Evolutionary conservation across 2,888 invertebrate genomes (phyloP).

Genomic region (Rhabditophanes sp.): DNA sequence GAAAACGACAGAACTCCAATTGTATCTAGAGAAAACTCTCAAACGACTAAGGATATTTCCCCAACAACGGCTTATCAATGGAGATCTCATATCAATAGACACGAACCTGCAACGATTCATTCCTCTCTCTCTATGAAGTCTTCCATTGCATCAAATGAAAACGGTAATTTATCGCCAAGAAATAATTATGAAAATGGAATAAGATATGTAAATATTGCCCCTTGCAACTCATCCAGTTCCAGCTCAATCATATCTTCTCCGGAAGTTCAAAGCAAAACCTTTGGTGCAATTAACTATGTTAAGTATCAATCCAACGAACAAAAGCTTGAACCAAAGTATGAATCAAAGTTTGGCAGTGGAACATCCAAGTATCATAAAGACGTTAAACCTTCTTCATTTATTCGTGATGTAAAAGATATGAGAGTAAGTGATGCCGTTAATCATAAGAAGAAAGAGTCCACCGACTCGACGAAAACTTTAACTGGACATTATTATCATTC

Average conservation of each 20-base stretch:
- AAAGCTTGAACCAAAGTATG: no score
- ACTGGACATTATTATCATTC: no score
- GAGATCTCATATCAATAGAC: conserved; percentile 8
- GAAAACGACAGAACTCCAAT: conserved; percentile 15
- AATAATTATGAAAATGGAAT: no score
- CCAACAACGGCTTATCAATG: conserved; percentile 14
- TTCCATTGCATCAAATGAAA: no score
- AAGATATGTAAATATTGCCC: conserved; percentile 3
- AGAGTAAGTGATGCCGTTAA: conserved; percentile 10
- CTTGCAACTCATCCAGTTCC: conserved; percentile 4
- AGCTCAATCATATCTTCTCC: conserved; percentile 3
- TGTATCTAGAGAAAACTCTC: conserved; percentile 19
- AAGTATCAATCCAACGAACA: no score
- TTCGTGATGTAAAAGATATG: conserved; percentile 11
- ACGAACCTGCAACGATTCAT: no score
- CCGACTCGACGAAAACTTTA: conserved; percentile 14
- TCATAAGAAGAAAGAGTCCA: conserved; percentile 15
- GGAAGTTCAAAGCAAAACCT: conserved; percentile 1
- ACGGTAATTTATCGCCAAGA: no score
- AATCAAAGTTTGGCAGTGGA: no score
- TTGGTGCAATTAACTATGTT: conserved; percentile 1
- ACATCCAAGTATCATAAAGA: no score
- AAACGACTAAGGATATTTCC: conserved; percentile 17
- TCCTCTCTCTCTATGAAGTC: conserved; percentile 3
- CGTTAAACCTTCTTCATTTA: no score